Conservation (phyloP, 2,797 vertebrate genomes). For the Megaceryle alcyon region DNA sequence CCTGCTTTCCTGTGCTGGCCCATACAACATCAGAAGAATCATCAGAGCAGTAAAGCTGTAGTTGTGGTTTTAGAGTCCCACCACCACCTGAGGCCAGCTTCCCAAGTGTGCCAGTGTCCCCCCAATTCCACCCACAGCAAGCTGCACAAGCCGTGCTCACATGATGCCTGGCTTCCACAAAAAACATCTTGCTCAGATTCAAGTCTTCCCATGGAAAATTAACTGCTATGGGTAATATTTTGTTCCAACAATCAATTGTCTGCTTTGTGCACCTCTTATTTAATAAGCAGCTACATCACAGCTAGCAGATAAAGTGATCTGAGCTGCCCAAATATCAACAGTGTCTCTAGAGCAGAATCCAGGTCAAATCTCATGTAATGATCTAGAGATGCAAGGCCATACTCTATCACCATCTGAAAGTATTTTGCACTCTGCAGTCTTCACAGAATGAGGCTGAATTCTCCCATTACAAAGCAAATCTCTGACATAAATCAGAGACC, state of each 20-base stretch:
- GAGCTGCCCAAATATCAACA: background rate
- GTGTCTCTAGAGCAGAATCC: background rate
- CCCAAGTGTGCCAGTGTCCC: background rate
- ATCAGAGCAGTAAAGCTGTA: background rate
- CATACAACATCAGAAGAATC: background rate
- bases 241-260: background rate
- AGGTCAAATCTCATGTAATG: background rate
- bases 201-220: background rate
- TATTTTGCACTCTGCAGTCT: background rate
- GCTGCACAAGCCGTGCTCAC: accelerated
- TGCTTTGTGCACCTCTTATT: background rate
- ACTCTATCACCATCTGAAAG: background rate
- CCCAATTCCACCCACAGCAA: background rate
- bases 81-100: background rate
- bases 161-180: background rate
- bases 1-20: background rate
- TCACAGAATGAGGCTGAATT: background rate
- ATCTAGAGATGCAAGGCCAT: background rate
- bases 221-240: background rate
- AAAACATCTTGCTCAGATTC: background rate
- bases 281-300: background rate
- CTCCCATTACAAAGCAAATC: background rate
- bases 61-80: background rate
- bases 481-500: background rate
- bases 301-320: background rate